phyloP scores from a whole-genome alignment of 2,888 invertebrate species.

The Cremastinae sp. region DNA sequence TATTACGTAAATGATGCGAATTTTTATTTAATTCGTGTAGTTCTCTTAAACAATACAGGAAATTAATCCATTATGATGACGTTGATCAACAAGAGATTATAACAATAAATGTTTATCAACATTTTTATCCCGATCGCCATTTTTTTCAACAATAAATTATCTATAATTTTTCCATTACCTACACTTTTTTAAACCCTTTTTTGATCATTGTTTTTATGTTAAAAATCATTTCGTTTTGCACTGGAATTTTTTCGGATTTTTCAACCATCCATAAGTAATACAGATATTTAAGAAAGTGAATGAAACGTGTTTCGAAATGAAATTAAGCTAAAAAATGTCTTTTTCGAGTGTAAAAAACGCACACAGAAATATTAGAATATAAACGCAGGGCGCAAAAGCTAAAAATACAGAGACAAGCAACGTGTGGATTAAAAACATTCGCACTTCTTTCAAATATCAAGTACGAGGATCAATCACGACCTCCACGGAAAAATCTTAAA shows the following conservation, averaged over 20 bases:
- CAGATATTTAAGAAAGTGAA: not conserved
- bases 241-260: not conserved
- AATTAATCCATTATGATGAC: constrained; percentile 14
- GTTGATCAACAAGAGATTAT: not conserved
- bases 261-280: no score
- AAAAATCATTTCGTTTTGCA: not conserved
- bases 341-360: constrained; percentile 8
- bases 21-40: constrained; percentile 9
- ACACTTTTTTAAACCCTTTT: no score
- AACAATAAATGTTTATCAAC: no score
- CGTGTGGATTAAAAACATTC: constrained; percentile 46
- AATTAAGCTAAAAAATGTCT: constrained; percentile 26
- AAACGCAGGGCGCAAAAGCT: constrained; percentile 26
- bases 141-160: no score
- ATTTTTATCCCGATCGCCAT: no score
- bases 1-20: constrained; percentile 39
- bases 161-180: no score
- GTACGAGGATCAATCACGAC: constrained; percentile 37
- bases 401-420: constrained; percentile 35
- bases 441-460: constrained; percentile 41
- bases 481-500: constrained; percentile 18
- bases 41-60: constrained; percentile 23
- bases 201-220: not conserved
- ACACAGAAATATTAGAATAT: constrained; percentile 11
- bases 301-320: not conserved